Percentiles rank a stretch among this genome's conserved stretches.
Evolutionary conservation across 1,140 invertebrate species (phyloP).

Genomic region (Sycobia sp.): DNA sequence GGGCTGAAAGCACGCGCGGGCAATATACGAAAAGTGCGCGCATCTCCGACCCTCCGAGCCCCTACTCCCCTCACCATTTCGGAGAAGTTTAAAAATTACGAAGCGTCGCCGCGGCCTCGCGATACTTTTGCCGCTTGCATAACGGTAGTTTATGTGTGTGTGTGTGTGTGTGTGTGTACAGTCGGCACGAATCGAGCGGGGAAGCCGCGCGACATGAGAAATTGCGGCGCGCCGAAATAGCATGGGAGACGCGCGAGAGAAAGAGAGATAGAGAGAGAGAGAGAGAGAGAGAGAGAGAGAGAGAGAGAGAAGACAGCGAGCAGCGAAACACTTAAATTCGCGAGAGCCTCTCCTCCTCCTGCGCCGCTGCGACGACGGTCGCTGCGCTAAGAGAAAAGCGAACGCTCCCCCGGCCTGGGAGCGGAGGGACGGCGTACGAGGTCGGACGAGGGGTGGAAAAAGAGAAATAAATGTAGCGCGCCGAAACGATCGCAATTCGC

Average conservation of each 20-base stretch:
- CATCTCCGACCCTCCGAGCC: neutral
- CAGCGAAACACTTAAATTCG: conserved; percentile 16
- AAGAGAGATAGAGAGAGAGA: too few species aligned
- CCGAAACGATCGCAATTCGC: conserved; percentile 29
- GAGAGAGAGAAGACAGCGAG: too few species aligned
- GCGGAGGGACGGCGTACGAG: neutral
- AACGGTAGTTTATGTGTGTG: neutral
- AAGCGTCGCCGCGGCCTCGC: neutral
- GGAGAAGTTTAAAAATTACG: conserved; percentile 19
- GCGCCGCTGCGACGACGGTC: too few species aligned
- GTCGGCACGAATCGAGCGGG: neutral
- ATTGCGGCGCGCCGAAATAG: conserved; percentile 13
- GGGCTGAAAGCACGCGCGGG: neutral
- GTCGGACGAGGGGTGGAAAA: neutral
- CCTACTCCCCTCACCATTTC: too few species aligned
- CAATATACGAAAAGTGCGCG: neutral
- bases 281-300: too few species aligned
- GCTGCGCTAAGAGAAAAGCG: neutral
- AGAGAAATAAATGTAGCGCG: conserved; percentile 30
- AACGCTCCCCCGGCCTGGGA: too few species aligned
- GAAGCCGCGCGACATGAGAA: neutral
- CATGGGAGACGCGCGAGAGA: too few species aligned
- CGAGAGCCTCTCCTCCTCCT: too few species aligned
- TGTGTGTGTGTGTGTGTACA: too few species aligned
- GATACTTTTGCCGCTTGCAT: neutral